Percentiles rank a stretch among this genome's conserved stretches.
phyloP scores from a whole-genome alignment of 2,888 invertebrate genomes.

The Rhodophaea formosa region DNA sequence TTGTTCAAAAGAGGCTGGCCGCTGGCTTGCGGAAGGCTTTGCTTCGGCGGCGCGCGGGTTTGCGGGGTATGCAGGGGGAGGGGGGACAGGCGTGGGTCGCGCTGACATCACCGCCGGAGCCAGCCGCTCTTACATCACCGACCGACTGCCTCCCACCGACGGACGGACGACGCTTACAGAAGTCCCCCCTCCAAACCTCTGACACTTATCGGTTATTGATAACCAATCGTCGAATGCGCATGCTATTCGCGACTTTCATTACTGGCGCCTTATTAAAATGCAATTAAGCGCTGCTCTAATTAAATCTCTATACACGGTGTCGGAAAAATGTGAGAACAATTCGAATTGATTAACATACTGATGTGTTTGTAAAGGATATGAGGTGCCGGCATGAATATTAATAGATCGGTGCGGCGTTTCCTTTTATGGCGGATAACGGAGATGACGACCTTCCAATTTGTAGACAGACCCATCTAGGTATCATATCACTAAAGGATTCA shows the following conservation, averaged over 20 bases:
- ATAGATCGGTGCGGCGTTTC: conserved; percentile 5
- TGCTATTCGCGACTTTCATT: conserved; percentile 22
- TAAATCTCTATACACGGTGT: conserved; percentile 19
- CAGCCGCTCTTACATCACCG: conserved; percentile 78
- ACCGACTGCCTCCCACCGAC: conserved; percentile 65
- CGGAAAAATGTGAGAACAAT: conserved; percentile 17
- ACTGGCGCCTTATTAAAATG: conserved; percentile 24
- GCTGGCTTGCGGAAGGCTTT: conserved; percentile 68
- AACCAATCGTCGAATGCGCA: conserved; percentile 37
- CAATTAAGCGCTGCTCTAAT: conserved; percentile 21
- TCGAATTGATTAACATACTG: conserved; percentile 12
- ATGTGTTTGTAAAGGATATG: conserved; percentile 11
- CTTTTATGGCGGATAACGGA: conserved; percentile 16
- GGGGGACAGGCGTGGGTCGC: conserved; percentile 61
- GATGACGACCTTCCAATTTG: conserved; percentile 15
- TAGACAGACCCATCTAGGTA: not conserved
- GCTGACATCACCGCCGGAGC: conserved; percentile 78
- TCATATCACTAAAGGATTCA: not conserved
- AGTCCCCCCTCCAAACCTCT: conserved; percentile 29
- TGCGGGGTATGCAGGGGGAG: conserved; percentile 21
- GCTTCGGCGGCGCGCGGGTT: conserved; percentile 36
- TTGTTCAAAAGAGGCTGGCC: conserved; percentile 27
- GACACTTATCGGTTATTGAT: conserved; percentile 38
- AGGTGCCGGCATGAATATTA: conserved; percentile 8
- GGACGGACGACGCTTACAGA: conserved; percentile 38